Percentiles rank a stretch among this genome's conserved stretches.
These are phyloP conservation scores for Mythimna loreyi DNA, from an alignment of 2,888 invertebrate species.

Conservation along the genomic window DNA sequence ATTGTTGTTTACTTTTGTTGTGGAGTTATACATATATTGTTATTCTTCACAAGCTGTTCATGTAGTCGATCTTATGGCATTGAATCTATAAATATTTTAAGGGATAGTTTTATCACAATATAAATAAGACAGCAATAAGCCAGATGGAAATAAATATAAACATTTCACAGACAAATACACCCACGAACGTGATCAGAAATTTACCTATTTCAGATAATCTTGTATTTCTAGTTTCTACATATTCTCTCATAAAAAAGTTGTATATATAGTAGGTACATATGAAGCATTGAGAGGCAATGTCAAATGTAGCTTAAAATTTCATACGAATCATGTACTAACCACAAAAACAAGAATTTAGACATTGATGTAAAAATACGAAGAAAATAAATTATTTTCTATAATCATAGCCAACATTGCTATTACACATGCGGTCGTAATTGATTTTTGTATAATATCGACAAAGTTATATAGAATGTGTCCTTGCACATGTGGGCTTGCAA, in stretches of 20 bases:
- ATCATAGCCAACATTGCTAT: background rate
- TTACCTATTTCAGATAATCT: background rate
- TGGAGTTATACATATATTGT: background rate
- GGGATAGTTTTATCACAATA: background rate
- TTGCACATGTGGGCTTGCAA: too few species aligned
- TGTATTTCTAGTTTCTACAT: slow-evolving; percentile 2
- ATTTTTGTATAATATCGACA: background rate
- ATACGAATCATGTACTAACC: slow-evolving; percentile 40
- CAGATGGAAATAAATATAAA: background rate
- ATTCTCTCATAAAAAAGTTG: slow-evolving; percentile 7
- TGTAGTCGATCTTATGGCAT: background rate
- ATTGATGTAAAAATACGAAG: slow-evolving; percentile 18
- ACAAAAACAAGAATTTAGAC: slow-evolving; percentile 7
- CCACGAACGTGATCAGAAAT: background rate
- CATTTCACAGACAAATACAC: background rate
- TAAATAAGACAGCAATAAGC: background rate
- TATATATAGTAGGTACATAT: slow-evolving; percentile 5
- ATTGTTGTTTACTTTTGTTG: background rate
- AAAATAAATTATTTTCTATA: background rate
- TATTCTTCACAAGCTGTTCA: background rate
- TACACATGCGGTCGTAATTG: too few species aligned
- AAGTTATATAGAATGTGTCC: too few species aligned
- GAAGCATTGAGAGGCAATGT: slow-evolving; percentile 47
- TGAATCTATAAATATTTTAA: background rate
- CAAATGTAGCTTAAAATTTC: slow-evolving; percentile 34